A percentile compares a stretch with the other conserved stretches of the same genome.
phyloP scores from a whole-genome alignment of 2,888 invertebrate genomes.

The Campoplex nolae region DNA sequence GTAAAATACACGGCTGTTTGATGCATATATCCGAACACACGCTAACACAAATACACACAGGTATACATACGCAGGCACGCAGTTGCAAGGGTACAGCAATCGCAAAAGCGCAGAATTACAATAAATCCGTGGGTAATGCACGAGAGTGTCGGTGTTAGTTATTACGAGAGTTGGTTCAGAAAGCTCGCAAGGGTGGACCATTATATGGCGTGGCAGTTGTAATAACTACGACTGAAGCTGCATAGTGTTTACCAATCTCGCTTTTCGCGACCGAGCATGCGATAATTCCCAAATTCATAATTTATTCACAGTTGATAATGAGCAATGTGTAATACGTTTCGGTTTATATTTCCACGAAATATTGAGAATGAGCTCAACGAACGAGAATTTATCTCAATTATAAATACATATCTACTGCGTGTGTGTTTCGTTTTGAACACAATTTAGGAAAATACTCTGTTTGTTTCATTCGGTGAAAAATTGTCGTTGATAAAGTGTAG shows the following conservation, averaged over 20 bases:
- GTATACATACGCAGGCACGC: slow-evolving; percentile 65
- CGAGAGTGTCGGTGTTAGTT: slow-evolving; percentile 78
- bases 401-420: slow-evolving; percentile 7
- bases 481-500: slow-evolving; percentile 34
- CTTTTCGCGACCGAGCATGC: slow-evolving; percentile 20
- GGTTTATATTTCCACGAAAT: slow-evolving; percentile 26
- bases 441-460: slow-evolving; percentile 74
- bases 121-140: slow-evolving; percentile 83
- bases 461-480: slow-evolving; percentile 55
- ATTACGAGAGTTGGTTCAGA: slow-evolving; percentile 79
- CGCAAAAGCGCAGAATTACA: slow-evolving; percentile 81
- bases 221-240: slow-evolving; percentile 45
- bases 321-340: slow-evolving; percentile 68
- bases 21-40: slow-evolving; percentile 66
- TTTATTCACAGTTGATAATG: slow-evolving; percentile 67
- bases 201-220: slow-evolving; percentile 24
- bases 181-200: slow-evolving; percentile 42
- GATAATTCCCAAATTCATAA: slow-evolving; percentile 65
- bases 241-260: slow-evolving; percentile 46
- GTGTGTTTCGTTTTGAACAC: slow-evolving; percentile 9
- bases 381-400: slow-evolving; percentile 23
- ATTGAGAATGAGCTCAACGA: slow-evolving; percentile 29
- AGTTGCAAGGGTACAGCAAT: slow-evolving; percentile 81
- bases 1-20: slow-evolving; percentile 3
- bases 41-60: slow-evolving; percentile 22